phyloP scores from a whole-genome alignment of 2,888 invertebrate species.

The Limenitis camilla region DNA sequence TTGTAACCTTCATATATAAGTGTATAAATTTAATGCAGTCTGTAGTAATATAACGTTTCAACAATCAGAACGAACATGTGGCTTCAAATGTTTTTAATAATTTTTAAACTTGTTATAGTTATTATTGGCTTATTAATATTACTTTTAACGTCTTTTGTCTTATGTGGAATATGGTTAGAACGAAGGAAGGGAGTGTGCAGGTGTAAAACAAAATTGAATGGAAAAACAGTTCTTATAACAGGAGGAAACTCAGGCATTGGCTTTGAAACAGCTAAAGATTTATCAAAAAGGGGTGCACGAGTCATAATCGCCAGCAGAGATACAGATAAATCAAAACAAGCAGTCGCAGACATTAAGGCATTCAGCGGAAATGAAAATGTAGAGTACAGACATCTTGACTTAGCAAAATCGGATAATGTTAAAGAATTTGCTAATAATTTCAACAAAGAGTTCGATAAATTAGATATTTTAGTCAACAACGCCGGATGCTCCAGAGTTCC shows the following conservation, averaged over 20 bases:
- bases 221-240: conserved; percentile 82
- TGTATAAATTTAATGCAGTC: too few relatives aligned
- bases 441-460: conserved; percentile 55
- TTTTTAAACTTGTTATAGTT: background rate
- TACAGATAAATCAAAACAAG: conserved; percentile 79
- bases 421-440: conserved; percentile 77
- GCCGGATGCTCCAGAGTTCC: conserved; percentile 66
- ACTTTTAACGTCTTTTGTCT: conserved; percentile 18
- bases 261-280: conserved; percentile 80
- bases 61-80: conserved; percentile 5
- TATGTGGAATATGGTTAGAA: conserved; percentile 30
- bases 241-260: conserved; percentile 90
- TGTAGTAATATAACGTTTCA: too few relatives aligned
- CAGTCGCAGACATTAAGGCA: conserved; percentile 79
- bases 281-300: conserved; percentile 82
- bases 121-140: conserved; percentile 6
- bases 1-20: too few relatives aligned
- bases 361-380: conserved; percentile 81
- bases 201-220: conserved; percentile 45
- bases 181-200: conserved; percentile 40
- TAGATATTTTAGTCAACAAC: conserved; percentile 79
- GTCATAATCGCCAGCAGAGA: conserved; percentile 85
- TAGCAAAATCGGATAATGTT: conserved; percentile 66
- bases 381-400: conserved; percentile 69
- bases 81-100: background rate